A percentile compares a stretch with the other conserved stretches of the same genome.
phyloP scores from a whole-genome alignment of 2,797 vertebrate species.

The Tapera naevia region DNA sequence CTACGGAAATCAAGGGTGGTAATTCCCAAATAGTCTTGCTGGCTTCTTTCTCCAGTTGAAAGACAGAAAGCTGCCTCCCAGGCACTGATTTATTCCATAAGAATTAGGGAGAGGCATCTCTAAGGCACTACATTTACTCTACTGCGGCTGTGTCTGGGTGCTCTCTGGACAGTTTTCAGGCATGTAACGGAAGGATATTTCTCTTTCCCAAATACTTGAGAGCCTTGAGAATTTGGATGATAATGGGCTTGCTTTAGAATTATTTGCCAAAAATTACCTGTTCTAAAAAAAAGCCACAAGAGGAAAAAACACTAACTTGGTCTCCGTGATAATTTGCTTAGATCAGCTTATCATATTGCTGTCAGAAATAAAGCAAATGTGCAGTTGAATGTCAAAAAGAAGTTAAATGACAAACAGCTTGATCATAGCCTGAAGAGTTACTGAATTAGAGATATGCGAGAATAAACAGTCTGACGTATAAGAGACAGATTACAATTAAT shows the following conservation, averaged over 20 bases:
- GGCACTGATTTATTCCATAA: neutral
- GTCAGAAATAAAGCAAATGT: neutral
- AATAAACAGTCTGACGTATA: neutral
- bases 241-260: neutral
- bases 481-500: neutral
- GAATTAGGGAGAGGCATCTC: conserved; percentile 22
- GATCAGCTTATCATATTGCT: neutral
- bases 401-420: neutral
- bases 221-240: neutral
- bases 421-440: neutral
- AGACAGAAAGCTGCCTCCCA: neutral
- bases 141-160: neutral
- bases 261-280: neutral
- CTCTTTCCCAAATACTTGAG: neutral
- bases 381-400: neutral
- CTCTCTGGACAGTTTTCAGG: neutral
- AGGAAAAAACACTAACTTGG: neutral
- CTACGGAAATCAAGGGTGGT: neutral
- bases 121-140: neutral
- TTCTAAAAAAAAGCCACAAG: neutral
- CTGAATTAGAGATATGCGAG: neutral
- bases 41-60: neutral
- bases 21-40: neutral
- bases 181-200: neutral
- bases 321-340: neutral